A percentile compares a stretch with the other conserved stretches of the same genome.
Evolutionary conservation across 1,140 invertebrate genomes (phyloP).

Genomic region (Globodera ellingtonae): DNA sequence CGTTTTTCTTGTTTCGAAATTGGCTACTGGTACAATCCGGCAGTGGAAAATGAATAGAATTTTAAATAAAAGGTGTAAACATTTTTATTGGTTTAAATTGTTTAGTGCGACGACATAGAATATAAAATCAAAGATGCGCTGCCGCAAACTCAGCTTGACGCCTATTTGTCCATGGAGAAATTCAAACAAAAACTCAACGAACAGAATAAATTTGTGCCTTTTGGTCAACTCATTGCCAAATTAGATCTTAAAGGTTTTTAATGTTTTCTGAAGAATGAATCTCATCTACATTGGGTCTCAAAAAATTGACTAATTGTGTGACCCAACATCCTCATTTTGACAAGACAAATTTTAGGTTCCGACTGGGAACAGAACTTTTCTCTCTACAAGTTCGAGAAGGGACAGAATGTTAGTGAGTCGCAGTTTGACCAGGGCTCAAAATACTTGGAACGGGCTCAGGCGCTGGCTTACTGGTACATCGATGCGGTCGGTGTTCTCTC

Average conservation of each 20-base stretch:
- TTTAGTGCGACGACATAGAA: slow-evolving; percentile 46
- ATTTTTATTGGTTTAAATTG: neutral
- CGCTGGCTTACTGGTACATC: slow-evolving; percentile 90
- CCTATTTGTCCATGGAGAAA: slow-evolving; percentile 30
- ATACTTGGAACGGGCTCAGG: slow-evolving; percentile 83
- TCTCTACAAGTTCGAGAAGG: slow-evolving; percentile 38
- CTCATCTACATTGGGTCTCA: too few relatives aligned
- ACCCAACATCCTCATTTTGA: too few relatives aligned
- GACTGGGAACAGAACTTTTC: slow-evolving; percentile 33
- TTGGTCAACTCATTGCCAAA: slow-evolving; percentile 40
- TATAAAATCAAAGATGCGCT: slow-evolving; percentile 39
- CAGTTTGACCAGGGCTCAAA: slow-evolving; percentile 72
- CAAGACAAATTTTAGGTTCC: slow-evolving; percentile 19
- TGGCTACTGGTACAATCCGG: neutral
- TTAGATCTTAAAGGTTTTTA: slow-evolving; percentile 26
- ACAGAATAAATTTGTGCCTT: slow-evolving; percentile 42
- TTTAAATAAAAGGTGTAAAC: slow-evolving; percentile 20
- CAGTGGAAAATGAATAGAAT: neutral
- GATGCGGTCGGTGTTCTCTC: slow-evolving; percentile 73
- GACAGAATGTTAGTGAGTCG: slow-evolving; percentile 67
- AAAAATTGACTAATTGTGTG: too few relatives aligned
- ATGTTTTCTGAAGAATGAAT: neutral
- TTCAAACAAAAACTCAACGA: slow-evolving; percentile 36
- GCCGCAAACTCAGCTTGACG: slow-evolving; percentile 42
- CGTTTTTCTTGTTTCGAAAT: too few relatives aligned